phyloP scores from a whole-genome alignment of 2,797 vertebrate genomes.

The Sebastes minor region DNA sequence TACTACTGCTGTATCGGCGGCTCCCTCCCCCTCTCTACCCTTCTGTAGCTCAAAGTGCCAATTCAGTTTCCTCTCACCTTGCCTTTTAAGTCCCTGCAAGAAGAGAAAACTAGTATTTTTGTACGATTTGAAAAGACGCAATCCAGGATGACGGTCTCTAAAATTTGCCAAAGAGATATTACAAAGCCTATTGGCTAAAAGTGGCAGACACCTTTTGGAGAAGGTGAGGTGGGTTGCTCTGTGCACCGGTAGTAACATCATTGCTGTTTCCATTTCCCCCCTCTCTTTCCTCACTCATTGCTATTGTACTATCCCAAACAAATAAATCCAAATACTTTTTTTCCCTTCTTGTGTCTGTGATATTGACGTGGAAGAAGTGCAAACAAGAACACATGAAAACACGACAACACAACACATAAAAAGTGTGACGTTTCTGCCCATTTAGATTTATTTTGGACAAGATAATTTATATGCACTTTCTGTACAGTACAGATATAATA shows the following conservation, averaged over 20 bases:
- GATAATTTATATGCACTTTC: slow-evolving; percentile 74
- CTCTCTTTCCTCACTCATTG: slow-evolving; percentile 57
- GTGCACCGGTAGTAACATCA: slow-evolving; percentile 76
- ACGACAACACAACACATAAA: slow-evolving; percentile 33
- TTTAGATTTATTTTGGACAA: slow-evolving; percentile 80
- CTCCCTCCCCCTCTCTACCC: slow-evolving; percentile 49
- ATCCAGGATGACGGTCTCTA: slow-evolving; percentile 73
- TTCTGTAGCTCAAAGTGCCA: slow-evolving; percentile 72
- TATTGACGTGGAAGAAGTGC: neutral
- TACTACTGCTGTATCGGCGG: slow-evolving; percentile 71
- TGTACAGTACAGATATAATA: slow-evolving; percentile 78
- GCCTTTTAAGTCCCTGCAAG: slow-evolving; percentile 68
- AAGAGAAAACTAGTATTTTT: slow-evolving; percentile 85
- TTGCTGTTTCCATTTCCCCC: slow-evolving; percentile 64
- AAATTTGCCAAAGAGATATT: slow-evolving; percentile 89
- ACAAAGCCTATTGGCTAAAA: slow-evolving; percentile 61
- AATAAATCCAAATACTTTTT: slow-evolving; percentile 82
- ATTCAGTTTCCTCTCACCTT: slow-evolving; percentile 61
- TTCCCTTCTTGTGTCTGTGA: slow-evolving; percentile 54
- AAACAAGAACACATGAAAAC: slow-evolving; percentile 7
- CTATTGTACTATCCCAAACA: slow-evolving; percentile 78
- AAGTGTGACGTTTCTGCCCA: slow-evolving; percentile 54
- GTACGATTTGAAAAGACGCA: slow-evolving; percentile 71
- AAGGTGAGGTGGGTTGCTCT: slow-evolving; percentile 68
- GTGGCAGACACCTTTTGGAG: slow-evolving; percentile 58